Conservation (phyloP, 2,797 vertebrate species). For the Gymnoscopelus microlampas region DNA sequence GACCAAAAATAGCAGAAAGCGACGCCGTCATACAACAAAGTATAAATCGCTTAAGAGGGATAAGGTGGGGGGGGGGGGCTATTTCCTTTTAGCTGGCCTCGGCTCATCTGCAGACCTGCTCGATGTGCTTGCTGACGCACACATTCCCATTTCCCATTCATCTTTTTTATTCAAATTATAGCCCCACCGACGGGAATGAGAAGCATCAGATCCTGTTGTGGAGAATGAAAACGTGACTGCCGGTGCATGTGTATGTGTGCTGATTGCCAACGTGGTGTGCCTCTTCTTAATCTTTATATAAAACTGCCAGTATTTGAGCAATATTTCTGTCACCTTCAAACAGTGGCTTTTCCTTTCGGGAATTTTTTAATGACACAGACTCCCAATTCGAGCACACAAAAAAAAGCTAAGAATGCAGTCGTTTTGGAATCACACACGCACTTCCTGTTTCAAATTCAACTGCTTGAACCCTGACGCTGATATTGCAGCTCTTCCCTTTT, state of each 20-base stretch:
- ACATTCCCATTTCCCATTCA: constrained; percentile 27
- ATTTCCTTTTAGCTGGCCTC: constrained; percentile 31
- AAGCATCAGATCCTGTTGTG: constrained; percentile 39
- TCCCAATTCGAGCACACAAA: not conserved
- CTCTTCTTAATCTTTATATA: constrained; percentile 16
- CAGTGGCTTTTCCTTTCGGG: constrained; percentile 3
- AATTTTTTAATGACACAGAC: constrained; percentile 25
- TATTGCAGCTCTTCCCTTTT: constrained; percentile 5
- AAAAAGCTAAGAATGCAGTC: not conserved
- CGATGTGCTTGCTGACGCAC: constrained; percentile 20
- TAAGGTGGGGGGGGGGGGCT: constrained; percentile 1
- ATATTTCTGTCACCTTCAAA: not conserved
- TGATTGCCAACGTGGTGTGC: not conserved
- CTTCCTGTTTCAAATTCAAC: not conserved
- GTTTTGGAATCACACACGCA: not conserved
- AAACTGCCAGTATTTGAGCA: constrained; percentile 18
- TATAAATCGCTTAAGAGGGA: too few species aligned
- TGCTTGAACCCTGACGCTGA: not conserved
- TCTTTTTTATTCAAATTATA: constrained; percentile 34
- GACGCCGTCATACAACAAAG: too few species aligned
- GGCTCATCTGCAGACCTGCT: constrained; percentile 41
- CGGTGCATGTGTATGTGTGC: not conserved
- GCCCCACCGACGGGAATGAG: not conserved
- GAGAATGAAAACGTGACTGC: constrained; percentile 1
- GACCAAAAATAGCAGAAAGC: too few species aligned